A percentile compares a stretch with the other conserved stretches of the same genome.
Conservation (phyloP, 2,113 vertebrate species). For the Pipa parva region DNA sequence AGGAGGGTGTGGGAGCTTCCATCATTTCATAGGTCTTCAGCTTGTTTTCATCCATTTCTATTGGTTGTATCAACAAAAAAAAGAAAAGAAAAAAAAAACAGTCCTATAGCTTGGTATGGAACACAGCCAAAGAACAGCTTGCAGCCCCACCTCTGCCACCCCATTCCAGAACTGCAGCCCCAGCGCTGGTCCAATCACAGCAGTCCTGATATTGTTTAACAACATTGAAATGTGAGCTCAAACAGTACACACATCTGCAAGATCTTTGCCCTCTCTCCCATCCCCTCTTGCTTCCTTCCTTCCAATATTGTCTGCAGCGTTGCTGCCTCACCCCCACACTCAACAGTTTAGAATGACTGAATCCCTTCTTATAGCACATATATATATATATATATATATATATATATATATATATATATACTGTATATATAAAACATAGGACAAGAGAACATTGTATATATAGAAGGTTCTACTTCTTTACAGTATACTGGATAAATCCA, state of each 20-base stretch:
- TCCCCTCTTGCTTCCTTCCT: constrained; percentile 1
- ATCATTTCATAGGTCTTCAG: constrained; percentile 3
- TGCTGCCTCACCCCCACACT: background rate
- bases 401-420: too few species aligned
- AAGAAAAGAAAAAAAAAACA: background rate
- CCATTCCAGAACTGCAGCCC: background rate
- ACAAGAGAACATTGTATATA: too few species aligned
- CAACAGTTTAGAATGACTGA: background rate
- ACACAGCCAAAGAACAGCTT: background rate
- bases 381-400: too few species aligned
- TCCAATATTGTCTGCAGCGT: background rate
- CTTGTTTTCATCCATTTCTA: constrained; percentile 13
- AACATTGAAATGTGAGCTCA: background rate
- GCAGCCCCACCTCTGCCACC: background rate
- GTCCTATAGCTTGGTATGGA: background rate
- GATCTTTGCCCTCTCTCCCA: background rate
- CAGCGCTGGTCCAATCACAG: background rate
- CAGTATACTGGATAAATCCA: too few species aligned
- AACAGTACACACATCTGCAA: background rate
- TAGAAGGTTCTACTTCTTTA: too few species aligned
- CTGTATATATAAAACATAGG: too few species aligned
- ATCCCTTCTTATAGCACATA: background rate
- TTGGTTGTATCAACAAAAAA: background rate
- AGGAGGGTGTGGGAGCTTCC: background rate
- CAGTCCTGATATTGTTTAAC: constrained; percentile 2